Evolutionary conservation across 2,888 invertebrate species (phyloP).

Genomic region (Synanthedon myopaeformis): DNA sequence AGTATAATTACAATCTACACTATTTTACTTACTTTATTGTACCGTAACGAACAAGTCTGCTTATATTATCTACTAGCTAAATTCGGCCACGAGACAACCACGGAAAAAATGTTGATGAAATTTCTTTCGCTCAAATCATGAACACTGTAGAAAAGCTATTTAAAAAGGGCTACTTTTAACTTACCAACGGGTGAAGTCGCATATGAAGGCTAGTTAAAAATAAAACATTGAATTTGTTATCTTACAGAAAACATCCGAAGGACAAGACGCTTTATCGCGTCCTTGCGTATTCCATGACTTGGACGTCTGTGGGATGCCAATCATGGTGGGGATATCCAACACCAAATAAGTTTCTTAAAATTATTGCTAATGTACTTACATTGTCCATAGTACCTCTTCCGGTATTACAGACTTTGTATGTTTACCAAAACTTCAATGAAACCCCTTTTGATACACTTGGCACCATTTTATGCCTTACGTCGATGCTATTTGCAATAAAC

Average conservation of each 20-base stretch:
- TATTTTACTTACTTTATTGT: too few relatives aligned
- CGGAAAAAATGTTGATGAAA: too few relatives aligned
- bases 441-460: conserved; percentile 6
- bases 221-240: background rate
- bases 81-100: too few relatives aligned
- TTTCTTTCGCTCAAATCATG: too few relatives aligned
- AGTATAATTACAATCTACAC: too few relatives aligned
- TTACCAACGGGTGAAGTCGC: too few relatives aligned
- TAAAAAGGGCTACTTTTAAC: too few relatives aligned
- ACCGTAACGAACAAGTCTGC: too few relatives aligned
- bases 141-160: too few relatives aligned
- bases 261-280: conserved; percentile 5
- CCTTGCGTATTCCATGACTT: conserved; percentile 3
- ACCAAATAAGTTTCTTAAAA: conserved; percentile 5
- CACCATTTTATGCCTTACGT: conserved; percentile 5
- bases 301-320: conserved; percentile 3
- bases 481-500: conserved; percentile 2
- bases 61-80: too few relatives aligned
- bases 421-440: conserved; percentile 5
- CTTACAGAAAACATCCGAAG: conserved; percentile 6
- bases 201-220: too few relatives aligned
- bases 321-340: conserved; percentile 9
- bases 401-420: conserved; percentile 3
- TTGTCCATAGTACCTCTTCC: background rate
- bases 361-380: background rate